These are phyloP conservation scores for Cepaea nemoralis DNA, from an alignment of 1,140 invertebrate genomes.

Conservation along the genomic window DNA sequence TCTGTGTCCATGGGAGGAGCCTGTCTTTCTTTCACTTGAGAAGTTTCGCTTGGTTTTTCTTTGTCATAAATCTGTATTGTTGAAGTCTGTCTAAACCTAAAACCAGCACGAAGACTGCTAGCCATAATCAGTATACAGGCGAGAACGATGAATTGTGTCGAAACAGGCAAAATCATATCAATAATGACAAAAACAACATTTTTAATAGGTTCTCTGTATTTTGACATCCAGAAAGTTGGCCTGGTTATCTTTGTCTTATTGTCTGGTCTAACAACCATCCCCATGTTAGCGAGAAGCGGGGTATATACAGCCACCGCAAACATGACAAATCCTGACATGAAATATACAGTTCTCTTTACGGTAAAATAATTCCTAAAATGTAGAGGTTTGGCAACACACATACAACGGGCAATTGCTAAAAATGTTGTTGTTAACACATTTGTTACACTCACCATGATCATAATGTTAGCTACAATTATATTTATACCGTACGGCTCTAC, in stretches of 20 bases:
- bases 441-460: neutral
- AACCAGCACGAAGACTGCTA: neutral
- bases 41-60: neutral
- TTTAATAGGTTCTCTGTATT: neutral
- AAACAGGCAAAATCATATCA: neutral
- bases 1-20: neutral
- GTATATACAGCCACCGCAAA: neutral
- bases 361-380: neutral
- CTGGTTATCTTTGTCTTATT: neutral
- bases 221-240: neutral
- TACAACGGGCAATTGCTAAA: conserved; percentile 1
- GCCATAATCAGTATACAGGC: neutral
- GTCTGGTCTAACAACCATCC: neutral
- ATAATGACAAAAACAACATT: neutral
- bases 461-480: neutral
- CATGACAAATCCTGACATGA: neutral
- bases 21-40: neutral
- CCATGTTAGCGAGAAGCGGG: neutral
- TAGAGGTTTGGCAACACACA: conserved; percentile 14
- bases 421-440: neutral
- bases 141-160: neutral
- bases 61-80: neutral
- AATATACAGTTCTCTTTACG: neutral
- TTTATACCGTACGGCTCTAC: neutral
- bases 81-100: neutral